These are phyloP conservation scores for Trachymyrmex cornetzi DNA, from an alignment of 1,140 invertebrate genomes.

Conservation along the genomic window DNA sequence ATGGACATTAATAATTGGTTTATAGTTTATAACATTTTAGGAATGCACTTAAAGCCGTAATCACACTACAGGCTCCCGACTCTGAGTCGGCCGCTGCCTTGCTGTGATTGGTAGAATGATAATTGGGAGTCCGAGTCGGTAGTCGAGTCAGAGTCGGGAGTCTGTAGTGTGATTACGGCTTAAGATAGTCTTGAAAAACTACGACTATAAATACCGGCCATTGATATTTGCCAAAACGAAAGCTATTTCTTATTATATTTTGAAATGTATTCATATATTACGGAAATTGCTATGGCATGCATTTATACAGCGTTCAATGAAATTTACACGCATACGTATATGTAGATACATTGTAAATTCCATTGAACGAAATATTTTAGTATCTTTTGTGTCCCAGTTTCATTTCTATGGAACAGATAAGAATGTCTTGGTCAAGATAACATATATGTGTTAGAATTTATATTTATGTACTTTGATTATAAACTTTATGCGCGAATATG, in stretches of 20 bases:
- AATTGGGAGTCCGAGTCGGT: too few species aligned
- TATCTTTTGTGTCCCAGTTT: constrained; percentile 28
- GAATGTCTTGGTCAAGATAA: background rate
- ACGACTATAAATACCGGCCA: background rate
- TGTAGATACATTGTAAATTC: constrained; percentile 46
- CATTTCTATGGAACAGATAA: constrained; percentile 4
- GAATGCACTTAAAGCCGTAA: too few species aligned
- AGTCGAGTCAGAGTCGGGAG: too few species aligned
- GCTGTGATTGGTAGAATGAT: too few species aligned
- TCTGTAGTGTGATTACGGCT: too few species aligned
- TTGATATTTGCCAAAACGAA: background rate
- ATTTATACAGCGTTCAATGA: constrained; percentile 11
- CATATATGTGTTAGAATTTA: background rate
- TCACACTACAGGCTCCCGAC: too few species aligned
- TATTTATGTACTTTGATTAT: background rate
- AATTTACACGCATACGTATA: background rate
- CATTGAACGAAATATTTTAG: constrained; percentile 37
- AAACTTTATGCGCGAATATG: constrained; percentile 9
- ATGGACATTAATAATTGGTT: too few species aligned
- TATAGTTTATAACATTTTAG: too few species aligned
- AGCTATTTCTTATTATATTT: background rate
- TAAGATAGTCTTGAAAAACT: too few species aligned
- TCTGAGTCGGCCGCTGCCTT: too few species aligned
- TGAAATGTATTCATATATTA: constrained; percentile 37
- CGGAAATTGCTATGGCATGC: constrained; percentile 60